These are phyloP conservation scores for Neodontobutis hainanensis DNA, from an alignment of 2,113 vertebrate genomes.

Conservation along the genomic window DNA sequence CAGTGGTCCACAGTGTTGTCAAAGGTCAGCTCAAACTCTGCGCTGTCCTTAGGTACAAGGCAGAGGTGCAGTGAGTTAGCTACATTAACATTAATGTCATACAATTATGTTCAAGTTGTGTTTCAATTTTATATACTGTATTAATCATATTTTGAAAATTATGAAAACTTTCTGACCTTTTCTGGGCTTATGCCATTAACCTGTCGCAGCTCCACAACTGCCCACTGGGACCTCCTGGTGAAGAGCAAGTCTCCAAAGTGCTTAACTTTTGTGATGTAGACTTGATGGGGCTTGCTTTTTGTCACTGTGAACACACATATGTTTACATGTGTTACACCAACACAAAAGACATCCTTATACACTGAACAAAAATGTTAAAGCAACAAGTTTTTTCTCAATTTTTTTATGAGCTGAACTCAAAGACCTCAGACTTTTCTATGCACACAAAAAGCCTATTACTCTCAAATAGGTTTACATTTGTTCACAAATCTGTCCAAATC, in stretches of 20 bases:
- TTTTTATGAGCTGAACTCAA: no score
- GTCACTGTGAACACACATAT: constrained; percentile 79
- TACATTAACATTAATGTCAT: no score
- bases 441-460: no score
- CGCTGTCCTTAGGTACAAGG: constrained; percentile 81
- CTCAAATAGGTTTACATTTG: no score
- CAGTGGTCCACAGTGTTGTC: constrained; percentile 91
- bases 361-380: background rate
- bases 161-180: constrained; percentile 76
- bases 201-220: constrained; percentile 88
- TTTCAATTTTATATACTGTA: no score
- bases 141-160: no score
- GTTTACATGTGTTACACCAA: no score
- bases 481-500: no score
- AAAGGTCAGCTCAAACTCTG: constrained; percentile 93
- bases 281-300: constrained; percentile 88
- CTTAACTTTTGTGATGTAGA: constrained; percentile 93
- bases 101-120: no score
- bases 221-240: constrained; percentile 89
- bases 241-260: constrained; percentile 87
- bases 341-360: background rate
- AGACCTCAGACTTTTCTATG: no score
- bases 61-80: no score
- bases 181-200: constrained; percentile 92
- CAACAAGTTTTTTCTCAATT: no score